Evolutionary conservation across 2,888 invertebrate species (phyloP), one percentile per base, ranked within the genome.

Genomic region (Xanthorhoe spadicearia): DNA sequence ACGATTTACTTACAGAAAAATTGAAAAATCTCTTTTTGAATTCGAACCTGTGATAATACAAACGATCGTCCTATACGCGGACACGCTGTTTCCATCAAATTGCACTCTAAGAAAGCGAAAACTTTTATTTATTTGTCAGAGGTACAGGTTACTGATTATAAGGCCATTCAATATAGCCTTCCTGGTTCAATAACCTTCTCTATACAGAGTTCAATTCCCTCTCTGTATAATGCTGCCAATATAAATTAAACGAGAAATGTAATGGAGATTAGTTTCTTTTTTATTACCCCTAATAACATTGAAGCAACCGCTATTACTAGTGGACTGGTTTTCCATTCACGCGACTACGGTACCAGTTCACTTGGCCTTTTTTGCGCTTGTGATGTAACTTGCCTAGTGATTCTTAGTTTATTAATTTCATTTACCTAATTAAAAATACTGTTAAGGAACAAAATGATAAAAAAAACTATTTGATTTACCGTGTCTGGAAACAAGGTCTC

Each of bases 271-370:
- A 81, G 81, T 81, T 82, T 73, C 72, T 74, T 72, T 78, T 82
- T 82, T 82, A 82, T 79, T 78, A 72, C 79, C 74, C 60, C 66
- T 81, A 81, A 81, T 82, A 79, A 79, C 73, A 79, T 75, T 64
- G 72, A 56, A 66, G 68, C 64, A 69, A 71, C 66, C 65, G 61
- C 66, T 48, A 72, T 72, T 71, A 70, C 43, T 19, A 43, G 50
- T 54, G 8, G 32, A 48, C 55, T 51, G 38, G 54, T 50, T 58
- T 18, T 52, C 32, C 46, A 51, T 64, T 55, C 69, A 66, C 69
- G 73, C 70, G 65, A 64, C 64, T 53, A 55, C 54, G 19, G 51
- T 19, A 51, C 23, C n/a, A 51, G 51, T 51, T 51, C 10, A 43
- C 38, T 43, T 43, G 38, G 38, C 5, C 32, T 5, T 43, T 38